These are phyloP conservation scores for Brachionus angularis DNA, from an alignment of 1,140 invertebrate genomes.

Conservation along the genomic window DNA sequence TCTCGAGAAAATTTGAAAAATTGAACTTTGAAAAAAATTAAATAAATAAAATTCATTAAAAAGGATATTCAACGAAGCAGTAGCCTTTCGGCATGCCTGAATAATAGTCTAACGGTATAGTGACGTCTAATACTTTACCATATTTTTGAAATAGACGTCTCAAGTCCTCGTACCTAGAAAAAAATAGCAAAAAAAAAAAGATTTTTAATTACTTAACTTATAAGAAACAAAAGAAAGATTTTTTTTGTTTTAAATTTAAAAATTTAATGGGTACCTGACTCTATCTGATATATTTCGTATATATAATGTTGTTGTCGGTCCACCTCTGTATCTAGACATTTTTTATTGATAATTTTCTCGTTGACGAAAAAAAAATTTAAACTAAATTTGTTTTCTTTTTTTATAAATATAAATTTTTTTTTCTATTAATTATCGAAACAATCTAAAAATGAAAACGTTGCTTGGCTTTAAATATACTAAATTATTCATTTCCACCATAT, in stretches of 20 bases:
- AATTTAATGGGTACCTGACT: conserved; percentile 6
- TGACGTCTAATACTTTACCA: conserved; percentile 60
- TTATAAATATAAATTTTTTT: too few species aligned
- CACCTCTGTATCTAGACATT: conserved; percentile 25
- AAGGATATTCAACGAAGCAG: conserved; percentile 59
- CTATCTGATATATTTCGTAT: conserved; percentile 37
- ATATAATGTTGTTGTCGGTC: conserved; percentile 34
- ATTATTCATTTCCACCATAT: too few species aligned
- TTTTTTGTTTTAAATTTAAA: background rate
- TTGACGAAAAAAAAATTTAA: too few species aligned
- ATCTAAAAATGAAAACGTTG: too few species aligned
- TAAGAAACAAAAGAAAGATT: background rate
- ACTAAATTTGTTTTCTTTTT: too few species aligned
- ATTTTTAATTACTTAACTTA: background rate
- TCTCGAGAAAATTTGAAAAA: background rate
- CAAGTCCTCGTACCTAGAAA: conserved; percentile 55
- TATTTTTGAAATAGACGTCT: conserved; percentile 60
- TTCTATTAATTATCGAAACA: too few species aligned
- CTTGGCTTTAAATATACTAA: too few species aligned
- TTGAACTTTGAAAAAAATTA: conserved; percentile 9
- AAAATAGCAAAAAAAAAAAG: background rate
- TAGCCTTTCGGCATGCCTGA: conserved; percentile 58
- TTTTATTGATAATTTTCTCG: background rate
- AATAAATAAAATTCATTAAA: background rate
- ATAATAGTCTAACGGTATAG: conserved; percentile 61